Percentiles rank a stretch among this genome's conserved stretches.
Conservation (phyloP, 2,797 vertebrate genomes). For the Pseudotriccus pelzelni region DNA sequence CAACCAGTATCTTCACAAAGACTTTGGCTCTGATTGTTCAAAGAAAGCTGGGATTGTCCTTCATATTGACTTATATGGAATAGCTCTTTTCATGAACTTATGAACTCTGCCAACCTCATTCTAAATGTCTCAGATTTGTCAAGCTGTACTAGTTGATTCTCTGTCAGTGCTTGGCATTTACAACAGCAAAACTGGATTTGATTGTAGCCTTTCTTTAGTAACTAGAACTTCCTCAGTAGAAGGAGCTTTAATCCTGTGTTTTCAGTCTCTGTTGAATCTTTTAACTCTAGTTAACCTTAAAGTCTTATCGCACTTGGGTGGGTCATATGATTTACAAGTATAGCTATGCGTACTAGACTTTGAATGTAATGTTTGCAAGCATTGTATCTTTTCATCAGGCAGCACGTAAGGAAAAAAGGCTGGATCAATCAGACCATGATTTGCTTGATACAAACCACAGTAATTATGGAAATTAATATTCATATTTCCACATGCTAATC, state of each 20-base stretch:
- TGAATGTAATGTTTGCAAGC: background rate
- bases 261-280: background rate
- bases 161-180: background rate
- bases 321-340: background rate
- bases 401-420: background rate
- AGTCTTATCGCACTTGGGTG: background rate
- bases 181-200: background rate
- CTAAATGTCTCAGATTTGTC: background rate
- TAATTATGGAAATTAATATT: background rate
- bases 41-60: background rate
- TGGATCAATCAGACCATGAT: background rate
- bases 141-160: background rate
- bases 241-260: background rate
- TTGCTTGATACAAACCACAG: background rate
- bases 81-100: background rate
- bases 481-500: background rate
- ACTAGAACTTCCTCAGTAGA: background rate
- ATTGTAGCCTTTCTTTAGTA: background rate
- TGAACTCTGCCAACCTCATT: background rate
- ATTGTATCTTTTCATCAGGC: background rate
- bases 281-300: background rate
- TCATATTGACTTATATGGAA: background rate
- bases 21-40: background rate
- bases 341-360: background rate
- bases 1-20: background rate